Conservation (phyloP, 2,113 vertebrate species). For the Otocyon megalotis region DNA sequence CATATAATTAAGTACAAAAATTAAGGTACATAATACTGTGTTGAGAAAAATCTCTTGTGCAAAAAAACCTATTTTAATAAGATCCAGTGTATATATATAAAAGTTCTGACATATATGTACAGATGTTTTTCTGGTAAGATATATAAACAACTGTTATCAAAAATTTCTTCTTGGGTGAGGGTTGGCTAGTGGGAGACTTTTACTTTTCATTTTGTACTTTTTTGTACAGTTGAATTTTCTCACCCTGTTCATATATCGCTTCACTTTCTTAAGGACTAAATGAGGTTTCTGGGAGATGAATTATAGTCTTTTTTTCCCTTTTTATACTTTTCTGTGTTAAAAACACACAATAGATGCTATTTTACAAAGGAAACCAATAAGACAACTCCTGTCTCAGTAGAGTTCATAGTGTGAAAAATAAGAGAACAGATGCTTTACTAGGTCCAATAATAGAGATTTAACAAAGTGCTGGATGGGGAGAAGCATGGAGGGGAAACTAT, state of each 20-base stretch:
- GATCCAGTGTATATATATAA: neutral
- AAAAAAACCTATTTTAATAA: neutral
- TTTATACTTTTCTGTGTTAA: constrained; percentile 65
- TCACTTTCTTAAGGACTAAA: constrained; percentile 61
- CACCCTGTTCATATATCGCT: constrained; percentile 42
- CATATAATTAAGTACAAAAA: constrained; percentile 45
- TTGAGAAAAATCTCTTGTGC: constrained; percentile 16
- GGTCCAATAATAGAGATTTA: constrained; percentile 57
- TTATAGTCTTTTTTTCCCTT: constrained; percentile 3
- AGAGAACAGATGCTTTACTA: constrained; percentile 55
- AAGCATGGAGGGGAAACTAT: neutral
- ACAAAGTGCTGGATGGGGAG: neutral
- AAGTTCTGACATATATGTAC: neutral
- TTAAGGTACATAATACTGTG: neutral
- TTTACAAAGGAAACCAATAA: constrained; percentile 67
- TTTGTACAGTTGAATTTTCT: constrained; percentile 49
- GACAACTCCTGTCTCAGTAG: constrained; percentile 47
- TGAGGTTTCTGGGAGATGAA: constrained; percentile 48
- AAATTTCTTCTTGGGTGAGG: neutral
- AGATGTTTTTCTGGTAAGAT: constrained; percentile 15
- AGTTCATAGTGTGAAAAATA: constrained; percentile 61
- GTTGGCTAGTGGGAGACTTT: neutral
- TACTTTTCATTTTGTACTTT: constrained; percentile 61
- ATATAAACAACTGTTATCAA: constrained; percentile 27
- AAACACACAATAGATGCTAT: constrained; percentile 61